phyloP scores from a whole-genome alignment of 2,113 vertebrate species.

The Pangasianodon hypophthalmus region DNA sequence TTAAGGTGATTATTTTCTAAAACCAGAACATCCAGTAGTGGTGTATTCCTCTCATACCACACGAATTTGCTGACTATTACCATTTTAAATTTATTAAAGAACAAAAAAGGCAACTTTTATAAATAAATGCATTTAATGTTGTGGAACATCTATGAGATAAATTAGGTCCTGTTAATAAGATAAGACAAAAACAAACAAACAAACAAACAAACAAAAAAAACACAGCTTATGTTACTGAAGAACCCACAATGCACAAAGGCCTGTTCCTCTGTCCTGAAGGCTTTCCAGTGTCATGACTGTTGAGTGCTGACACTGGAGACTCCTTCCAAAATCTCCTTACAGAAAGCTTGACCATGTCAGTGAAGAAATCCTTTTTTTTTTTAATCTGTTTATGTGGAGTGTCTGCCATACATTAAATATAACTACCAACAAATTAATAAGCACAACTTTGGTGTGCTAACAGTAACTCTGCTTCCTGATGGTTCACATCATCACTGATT shows the following conservation, averaged over 20 bases:
- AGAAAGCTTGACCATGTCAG: too few relatives aligned
- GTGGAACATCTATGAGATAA: background rate
- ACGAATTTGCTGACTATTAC: too few relatives aligned
- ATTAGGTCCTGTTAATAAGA: background rate
- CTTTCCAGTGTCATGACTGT: background rate
- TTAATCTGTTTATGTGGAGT: too few relatives aligned
- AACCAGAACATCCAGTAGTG: too few relatives aligned
- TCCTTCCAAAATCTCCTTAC: background rate
- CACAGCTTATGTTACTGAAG: background rate
- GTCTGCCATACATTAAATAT: background rate
- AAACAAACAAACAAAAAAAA: background rate
- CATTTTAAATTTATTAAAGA: background rate
- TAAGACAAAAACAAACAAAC: too few relatives aligned
- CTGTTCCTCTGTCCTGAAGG: too few relatives aligned
- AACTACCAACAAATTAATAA: background rate
- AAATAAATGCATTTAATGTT: background rate
- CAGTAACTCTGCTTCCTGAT: background rate
- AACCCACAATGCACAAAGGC: background rate
- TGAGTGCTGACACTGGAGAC: background rate
- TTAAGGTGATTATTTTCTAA: too few relatives aligned
- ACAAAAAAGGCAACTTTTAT: background rate
- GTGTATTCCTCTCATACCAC: too few relatives aligned
- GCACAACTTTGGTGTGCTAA: too few relatives aligned
- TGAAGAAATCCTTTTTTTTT: too few relatives aligned
- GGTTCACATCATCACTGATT: background rate